These are phyloP conservation scores for Sebastes vulpes DNA, from an alignment of 2,797 vertebrate genomes.

Conservation along the genomic window DNA sequence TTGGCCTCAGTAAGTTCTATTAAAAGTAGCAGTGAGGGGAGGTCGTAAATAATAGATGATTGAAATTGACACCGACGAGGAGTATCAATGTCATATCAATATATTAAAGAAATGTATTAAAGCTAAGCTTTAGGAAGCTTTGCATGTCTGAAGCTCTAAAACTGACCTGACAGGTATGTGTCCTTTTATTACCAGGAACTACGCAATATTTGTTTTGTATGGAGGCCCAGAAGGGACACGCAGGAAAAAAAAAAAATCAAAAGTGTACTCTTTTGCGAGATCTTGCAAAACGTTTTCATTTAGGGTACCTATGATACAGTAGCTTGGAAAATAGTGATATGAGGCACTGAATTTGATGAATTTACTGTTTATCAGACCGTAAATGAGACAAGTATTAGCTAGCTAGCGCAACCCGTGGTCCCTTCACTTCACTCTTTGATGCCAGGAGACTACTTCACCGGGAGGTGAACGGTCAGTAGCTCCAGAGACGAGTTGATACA, in stretches of 20 bases:
- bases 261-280: background rate
- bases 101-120: background rate
- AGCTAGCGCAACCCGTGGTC: fast-evolving
- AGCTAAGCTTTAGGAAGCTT: background rate
- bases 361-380: background rate
- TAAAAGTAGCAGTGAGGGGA: background rate
- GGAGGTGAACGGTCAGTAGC: background rate
- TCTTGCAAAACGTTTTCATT: fast-evolving
- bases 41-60: background rate
- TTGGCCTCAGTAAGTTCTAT: background rate
- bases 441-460: background rate
- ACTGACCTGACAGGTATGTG: background rate
- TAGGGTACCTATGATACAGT: background rate
- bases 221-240: background rate
- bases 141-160: background rate
- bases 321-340: fast-evolving
- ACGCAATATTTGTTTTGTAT: background rate
- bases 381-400: background rate
- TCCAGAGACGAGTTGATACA: fast-evolving
- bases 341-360: background rate
- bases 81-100: background rate
- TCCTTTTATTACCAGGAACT: background rate
- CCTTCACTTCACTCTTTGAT: too few relatives aligned
- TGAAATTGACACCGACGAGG: background rate
- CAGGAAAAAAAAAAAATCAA: too few relatives aligned